Conservation (phyloP, 2,888 invertebrate genomes). For the Xestobium rufovillosum region DNA sequence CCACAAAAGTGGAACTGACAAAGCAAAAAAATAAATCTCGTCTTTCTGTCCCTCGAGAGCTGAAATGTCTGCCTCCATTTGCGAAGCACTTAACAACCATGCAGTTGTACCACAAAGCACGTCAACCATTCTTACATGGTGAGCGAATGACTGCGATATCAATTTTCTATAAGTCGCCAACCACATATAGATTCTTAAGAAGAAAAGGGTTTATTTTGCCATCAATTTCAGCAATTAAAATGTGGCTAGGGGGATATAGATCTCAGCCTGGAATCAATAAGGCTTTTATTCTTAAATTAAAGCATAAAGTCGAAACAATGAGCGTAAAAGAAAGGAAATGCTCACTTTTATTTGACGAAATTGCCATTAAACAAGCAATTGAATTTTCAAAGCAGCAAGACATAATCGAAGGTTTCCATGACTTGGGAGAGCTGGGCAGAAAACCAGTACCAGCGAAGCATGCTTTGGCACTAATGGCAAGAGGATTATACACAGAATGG, state of each 20-base stretch:
- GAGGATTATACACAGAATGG: conserved; percentile 20
- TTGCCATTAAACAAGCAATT: conserved; percentile 19
- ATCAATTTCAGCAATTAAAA: conserved; percentile 1
- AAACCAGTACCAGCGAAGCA: conserved; percentile 11
- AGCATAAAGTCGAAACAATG: conserved; percentile 21
- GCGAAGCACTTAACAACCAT: neutral
- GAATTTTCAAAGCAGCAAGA: conserved; percentile 14
- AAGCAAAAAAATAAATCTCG: too few species aligned
- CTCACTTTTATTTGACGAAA: conserved; percentile 24
- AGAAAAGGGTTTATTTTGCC: neutral
- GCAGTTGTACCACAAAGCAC: neutral
- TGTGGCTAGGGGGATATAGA: neutral
- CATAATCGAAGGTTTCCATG: conserved; percentile 17
- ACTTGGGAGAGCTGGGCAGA: conserved; percentile 14
- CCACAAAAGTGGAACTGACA: too few species aligned
- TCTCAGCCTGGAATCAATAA: neutral
- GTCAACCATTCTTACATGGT: neutral
- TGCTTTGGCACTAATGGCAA: conserved; percentile 17
- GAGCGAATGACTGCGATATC: neutral
- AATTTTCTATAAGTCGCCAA: neutral
- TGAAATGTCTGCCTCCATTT: neutral
- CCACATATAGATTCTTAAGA: conserved; percentile 2
- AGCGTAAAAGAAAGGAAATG: conserved; percentile 17
- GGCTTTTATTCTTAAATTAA: neutral
- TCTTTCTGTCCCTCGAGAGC: too few species aligned